Evolutionary conservation across 2,888 invertebrate genomes (phyloP), one percentile per base, ranked within the genome.

Genomic region (Diplolepis rosae): DNA sequence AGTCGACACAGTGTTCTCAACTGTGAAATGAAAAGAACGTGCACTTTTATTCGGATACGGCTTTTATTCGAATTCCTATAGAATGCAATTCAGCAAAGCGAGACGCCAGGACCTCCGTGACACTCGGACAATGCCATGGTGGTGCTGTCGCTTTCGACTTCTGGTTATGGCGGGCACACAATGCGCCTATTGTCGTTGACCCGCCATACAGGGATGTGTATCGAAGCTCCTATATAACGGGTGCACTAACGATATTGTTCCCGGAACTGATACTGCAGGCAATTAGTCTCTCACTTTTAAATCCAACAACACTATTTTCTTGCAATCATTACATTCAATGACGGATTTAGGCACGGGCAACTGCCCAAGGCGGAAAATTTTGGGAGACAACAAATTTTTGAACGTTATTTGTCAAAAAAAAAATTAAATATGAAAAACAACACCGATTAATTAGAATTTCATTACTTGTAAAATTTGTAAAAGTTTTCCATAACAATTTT

Each of bases 131-230:
- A 88, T 86, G 80, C 84, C 78, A 82, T 80, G 79, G 82, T 82
- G 81, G 78, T 79, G 84, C 82, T 84, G 87, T 85, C 85, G 84
- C 82, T 82, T 86, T 87, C 82, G 84, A 83, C 83, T 84, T 82
- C 88, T 88, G 88, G 84, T 87, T 86, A 87, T 88, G 88, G 88
- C 88, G 87, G 83, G 82, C 83, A 81, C 85, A 88, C 88, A 88
- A 88, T 88, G 85, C 87, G 85, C 86, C 87, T 82, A 88, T 88
- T 88, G 86, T 87, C 82, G 75, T 78, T 81, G 82, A 82, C 81
- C 83, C 81, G 83, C 74, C 79, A 78, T 81, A 82, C 81, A 82
- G 82, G 79, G 80, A 83, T 84, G 83, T 84, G 83, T 85, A 85
- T 82, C 82, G 77, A 81, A 82, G 82, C 77, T 72, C 61, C 69